Evolutionary conservation across 1,140 invertebrate genomes (phyloP).

Genomic region (Drosophila triauraria): DNA sequence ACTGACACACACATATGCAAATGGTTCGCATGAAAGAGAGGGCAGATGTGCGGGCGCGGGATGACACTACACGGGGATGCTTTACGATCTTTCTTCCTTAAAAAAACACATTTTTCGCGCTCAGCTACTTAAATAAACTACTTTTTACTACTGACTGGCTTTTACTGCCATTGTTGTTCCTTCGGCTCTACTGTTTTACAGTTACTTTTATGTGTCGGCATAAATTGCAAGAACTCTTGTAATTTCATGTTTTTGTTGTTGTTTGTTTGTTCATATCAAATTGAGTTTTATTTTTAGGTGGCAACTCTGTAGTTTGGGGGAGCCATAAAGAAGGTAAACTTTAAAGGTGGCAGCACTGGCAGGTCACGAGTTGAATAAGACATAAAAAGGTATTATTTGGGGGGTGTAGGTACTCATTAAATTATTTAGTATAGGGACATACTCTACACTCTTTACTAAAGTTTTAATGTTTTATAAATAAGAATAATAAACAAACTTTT

Average conservation of each 20-base stretch:
- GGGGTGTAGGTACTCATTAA: too few relatives aligned
- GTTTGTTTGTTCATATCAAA: slow-evolving; percentile 27
- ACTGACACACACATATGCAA: slow-evolving; percentile 29
- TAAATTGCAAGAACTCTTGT: slow-evolving; percentile 53
- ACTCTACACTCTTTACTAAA: background rate
- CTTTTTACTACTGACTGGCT: slow-evolving; percentile 57
- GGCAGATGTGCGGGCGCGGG: slow-evolving; percentile 7
- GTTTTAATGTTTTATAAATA: background rate
- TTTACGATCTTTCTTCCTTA: slow-evolving; percentile 47
- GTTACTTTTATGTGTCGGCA: slow-evolving; percentile 62
- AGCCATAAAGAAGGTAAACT: background rate
- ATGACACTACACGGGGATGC: slow-evolving; percentile 23
- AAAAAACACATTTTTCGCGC: slow-evolving; percentile 64
- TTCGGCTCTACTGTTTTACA: slow-evolving; percentile 33
- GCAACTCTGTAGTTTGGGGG: slow-evolving; percentile 3
- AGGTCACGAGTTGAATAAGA: background rate
- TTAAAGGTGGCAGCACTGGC: background rate
- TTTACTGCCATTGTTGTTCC: slow-evolving; percentile 42
- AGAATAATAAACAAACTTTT: background rate
- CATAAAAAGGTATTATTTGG: background rate
- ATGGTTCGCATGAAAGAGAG: slow-evolving; percentile 16
- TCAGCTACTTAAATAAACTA: slow-evolving; percentile 78
- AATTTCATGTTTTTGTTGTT: slow-evolving; percentile 1
- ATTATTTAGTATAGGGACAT: too few relatives aligned
- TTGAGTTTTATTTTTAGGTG: slow-evolving; percentile 40